A percentile compares a stretch with the other conserved stretches of the same genome.
Evolutionary conservation across 2,113 vertebrate species (phyloP).

Genomic region (Elgaria multicarinata): DNA sequence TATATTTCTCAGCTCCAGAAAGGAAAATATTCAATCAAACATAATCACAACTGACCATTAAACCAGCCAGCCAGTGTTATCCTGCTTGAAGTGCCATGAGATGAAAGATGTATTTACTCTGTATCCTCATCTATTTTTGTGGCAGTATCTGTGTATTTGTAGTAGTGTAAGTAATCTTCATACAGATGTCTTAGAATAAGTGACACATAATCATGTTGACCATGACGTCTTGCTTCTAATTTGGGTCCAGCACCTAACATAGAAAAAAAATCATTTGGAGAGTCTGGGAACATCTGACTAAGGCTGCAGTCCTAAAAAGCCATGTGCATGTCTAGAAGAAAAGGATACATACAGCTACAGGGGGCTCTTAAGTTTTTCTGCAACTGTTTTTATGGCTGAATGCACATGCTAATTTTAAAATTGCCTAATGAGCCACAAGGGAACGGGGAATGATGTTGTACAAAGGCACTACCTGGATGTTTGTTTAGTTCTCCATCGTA

Average conservation of each 20-base stretch:
- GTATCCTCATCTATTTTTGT: slow-evolving; percentile 55
- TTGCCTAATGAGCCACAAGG: not conserved
- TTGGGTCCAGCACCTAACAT: slow-evolving; percentile 50
- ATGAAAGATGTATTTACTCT: slow-evolving; percentile 72
- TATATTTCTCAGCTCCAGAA: slow-evolving; percentile 98
- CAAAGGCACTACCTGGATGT: not conserved
- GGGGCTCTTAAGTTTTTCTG: not conserved
- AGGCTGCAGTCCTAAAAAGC: slow-evolving; percentile 15
- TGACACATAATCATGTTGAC: slow-evolving; percentile 58
- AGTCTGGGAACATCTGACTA: slow-evolving; percentile 53
- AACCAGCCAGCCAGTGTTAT: slow-evolving; percentile 71
- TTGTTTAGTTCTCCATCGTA: not conserved
- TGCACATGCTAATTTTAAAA: slow-evolving; percentile 1
- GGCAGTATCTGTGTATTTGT: slow-evolving; percentile 62
- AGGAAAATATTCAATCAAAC: slow-evolving; percentile 98
- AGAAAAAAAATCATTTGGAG: slow-evolving; percentile 21
- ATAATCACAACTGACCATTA: slow-evolving; percentile 81
- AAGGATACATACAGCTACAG: not conserved
- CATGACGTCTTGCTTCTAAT: slow-evolving; percentile 53
- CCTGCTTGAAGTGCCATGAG: slow-evolving; percentile 78
- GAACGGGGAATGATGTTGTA: not conserved
- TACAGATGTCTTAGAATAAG: slow-evolving; percentile 45
- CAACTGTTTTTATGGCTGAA: not conserved
- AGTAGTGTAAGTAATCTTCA: slow-evolving; percentile 62
- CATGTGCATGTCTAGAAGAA: not conserved